A percentile compares a stretch with the other conserved stretches of the same genome.
These are phyloP conservation scores for Dendrocincla fuliginosa DNA, from an alignment of 2,797 vertebrate genomes.

Conservation along the genomic window DNA sequence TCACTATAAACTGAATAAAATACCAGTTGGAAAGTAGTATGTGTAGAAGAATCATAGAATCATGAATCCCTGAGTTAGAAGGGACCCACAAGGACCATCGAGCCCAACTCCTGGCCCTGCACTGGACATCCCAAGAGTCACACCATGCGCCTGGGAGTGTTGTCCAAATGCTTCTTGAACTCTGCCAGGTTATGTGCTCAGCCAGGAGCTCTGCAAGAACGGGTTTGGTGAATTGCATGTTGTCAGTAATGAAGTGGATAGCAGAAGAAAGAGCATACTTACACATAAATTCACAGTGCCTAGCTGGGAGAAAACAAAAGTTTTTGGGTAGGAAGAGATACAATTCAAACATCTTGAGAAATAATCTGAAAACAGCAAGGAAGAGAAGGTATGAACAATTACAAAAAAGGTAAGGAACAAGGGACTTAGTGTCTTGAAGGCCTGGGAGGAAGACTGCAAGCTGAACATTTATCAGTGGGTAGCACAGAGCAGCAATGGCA, in stretches of 20 bases:
- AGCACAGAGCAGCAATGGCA: neutral
- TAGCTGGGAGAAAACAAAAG: neutral
- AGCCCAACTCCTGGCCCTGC: neutral
- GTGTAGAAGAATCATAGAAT: neutral
- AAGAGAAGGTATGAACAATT: neutral
- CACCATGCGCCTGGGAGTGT: neutral
- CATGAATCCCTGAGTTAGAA: neutral
- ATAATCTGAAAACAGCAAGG: neutral
- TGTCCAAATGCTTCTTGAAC: neutral
- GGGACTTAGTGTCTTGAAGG: neutral
- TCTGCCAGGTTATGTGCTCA: neutral
- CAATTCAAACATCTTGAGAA: neutral
- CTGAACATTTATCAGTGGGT: neutral
- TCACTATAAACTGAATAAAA: neutral
- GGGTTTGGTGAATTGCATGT: neutral
- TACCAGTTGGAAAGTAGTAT: neutral
- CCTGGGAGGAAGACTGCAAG: neutral
- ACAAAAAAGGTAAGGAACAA: neutral
- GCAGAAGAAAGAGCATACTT: neutral
- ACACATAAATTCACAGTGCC: neutral
- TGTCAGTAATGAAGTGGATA: neutral
- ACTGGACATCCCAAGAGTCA: neutral
- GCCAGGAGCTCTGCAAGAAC: neutral
- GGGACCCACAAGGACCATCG: neutral
- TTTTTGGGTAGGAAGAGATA: neutral